Conservation (phyloP, 2,113 vertebrate genomes). For the Todiramphus saurophagus region DNA sequence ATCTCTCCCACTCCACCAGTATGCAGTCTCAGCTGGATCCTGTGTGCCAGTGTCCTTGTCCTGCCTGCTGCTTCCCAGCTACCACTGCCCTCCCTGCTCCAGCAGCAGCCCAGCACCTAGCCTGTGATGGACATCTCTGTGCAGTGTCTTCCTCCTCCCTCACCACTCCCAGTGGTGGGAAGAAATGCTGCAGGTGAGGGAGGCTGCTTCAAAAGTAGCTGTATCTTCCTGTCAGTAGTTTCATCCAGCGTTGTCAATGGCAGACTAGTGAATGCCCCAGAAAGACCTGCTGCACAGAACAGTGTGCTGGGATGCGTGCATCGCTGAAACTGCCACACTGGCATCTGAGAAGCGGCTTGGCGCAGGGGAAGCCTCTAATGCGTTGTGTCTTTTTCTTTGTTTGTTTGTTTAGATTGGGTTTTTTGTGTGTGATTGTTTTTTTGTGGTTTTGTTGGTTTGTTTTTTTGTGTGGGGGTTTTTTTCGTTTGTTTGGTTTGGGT, state of each 20-base stretch:
- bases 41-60: background rate
- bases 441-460: no score
- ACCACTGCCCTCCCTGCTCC: background rate
- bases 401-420: no score
- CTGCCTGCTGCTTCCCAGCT: background rate
- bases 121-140: rapidly evolving
- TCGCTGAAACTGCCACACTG: background rate
- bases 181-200: background rate
- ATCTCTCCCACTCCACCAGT: background rate
- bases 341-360: background rate
- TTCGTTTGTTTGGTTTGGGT: no score
- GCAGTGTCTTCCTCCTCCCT: background rate
- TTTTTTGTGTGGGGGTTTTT: no score
- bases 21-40: background rate
- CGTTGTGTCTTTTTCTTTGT: background rate
- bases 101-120: background rate
- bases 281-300: background rate
- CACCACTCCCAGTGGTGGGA: background rate
- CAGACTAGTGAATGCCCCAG: background rate
- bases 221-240: background rate
- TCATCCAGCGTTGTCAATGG: background rate
- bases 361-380: background rate
- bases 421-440: no score
- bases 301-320: rapidly evolving
- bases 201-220: background rate